Conservation (phyloP, 1,140 invertebrate species). For the Parasteatoda tepidariorum region DNA sequence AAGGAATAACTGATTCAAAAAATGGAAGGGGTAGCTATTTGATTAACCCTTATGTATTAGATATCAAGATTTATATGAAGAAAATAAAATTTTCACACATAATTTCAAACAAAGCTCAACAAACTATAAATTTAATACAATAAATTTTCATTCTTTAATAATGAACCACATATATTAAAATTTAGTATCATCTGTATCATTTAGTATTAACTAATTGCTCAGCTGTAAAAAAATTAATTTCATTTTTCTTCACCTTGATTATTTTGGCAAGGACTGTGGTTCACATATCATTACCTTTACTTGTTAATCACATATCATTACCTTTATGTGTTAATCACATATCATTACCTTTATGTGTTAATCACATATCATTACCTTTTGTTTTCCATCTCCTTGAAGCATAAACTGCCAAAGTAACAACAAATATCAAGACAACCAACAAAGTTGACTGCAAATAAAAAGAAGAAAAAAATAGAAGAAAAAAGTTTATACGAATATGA, state of each 20-base stretch:
- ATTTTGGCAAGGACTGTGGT: neutral
- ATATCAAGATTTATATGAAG: too few species aligned
- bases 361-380: slow-evolving; percentile 3
- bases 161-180: too few species aligned
- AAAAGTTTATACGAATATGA: too few species aligned
- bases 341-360: neutral
- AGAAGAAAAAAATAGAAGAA: neutral
- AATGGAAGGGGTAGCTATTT: too few species aligned
- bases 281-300: neutral
- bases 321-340: neutral
- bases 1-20: too few species aligned
- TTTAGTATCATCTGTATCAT: too few species aligned
- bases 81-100: too few species aligned
- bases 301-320: too few species aligned
- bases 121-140: too few species aligned
- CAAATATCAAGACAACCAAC: neutral
- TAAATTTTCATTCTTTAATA: too few species aligned
- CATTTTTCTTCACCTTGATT: neutral
- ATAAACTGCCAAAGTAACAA: slow-evolving; percentile 2
- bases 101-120: too few species aligned
- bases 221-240: neutral
- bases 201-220: neutral
- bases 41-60: too few species aligned
- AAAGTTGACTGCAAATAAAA: slow-evolving; percentile 6
- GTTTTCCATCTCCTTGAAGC: slow-evolving; percentile 34